Base-by-base conservation (phyloP, 2,797 vertebrate species). In the Aphelocoma californica region DNA sequence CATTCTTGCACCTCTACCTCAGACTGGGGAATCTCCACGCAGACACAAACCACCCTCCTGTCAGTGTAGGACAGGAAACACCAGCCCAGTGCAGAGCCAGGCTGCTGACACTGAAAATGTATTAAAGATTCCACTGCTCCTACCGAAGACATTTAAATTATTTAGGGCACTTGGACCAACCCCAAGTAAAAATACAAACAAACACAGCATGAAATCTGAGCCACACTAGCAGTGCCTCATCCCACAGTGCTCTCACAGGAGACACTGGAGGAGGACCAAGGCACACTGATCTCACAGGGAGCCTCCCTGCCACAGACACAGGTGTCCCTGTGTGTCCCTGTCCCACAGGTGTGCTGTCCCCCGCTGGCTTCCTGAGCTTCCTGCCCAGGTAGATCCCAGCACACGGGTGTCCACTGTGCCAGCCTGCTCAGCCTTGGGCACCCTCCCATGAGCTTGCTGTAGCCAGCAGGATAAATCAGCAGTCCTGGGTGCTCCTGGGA, bases 81-180 rank as follows among this genome's bases (percentile, higher is more conserved):
- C 38, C 70, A 93, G 65, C 53, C 73, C 87, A 60, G 47, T 1
- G 18, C 10, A 12, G 29, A 71, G 47, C 58, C 81, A 88, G 84
- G 91, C 13, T 96, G 73, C 92, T 32, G 73, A 96, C 51, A 94
- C 80, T 75, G 61, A 44, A 67, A 89, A 54, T 8, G 18, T 23
- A 64, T 69, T 9, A 48, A 56, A 91, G 50, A 58, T 61, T 81
- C 72, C 67, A 9, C 81, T 34, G 5, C 85, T 92, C 79, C 66
- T 38, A 31, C 51, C 74, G 5, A 7, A 71, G 40, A 36, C 26
- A 72, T 69, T 56, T 96, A 40, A 91, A 94, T 95, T 91, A 96
- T 95, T 95, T 66, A 96, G 79, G 66, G 88, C 89, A 36, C 92
- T 94, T 96, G 96, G 96, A 91, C 53, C 86, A 88, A 70, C 26